Percentiles rank a stretch among this genome's conserved stretches.
These are phyloP conservation scores for Australoheros facetus DNA, from an alignment of 2,797 vertebrate genomes.

Conservation along the genomic window DNA sequence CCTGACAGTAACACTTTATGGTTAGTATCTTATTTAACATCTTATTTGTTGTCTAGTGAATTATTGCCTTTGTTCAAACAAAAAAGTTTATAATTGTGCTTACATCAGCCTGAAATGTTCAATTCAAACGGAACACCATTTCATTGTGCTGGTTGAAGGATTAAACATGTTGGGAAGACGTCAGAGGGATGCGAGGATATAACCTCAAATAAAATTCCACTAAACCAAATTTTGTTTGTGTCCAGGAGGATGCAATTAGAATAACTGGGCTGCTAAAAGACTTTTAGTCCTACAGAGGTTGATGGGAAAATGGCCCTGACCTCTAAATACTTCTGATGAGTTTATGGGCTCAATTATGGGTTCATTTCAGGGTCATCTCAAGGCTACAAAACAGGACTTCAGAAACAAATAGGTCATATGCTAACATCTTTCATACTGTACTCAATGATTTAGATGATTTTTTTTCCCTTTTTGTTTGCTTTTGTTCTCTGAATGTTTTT, in stretches of 20 bases:
- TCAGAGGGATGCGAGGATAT: background rate
- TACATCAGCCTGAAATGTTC: background rate
- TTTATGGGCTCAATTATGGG: background rate
- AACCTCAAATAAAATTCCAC: background rate
- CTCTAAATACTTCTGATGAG: background rate
- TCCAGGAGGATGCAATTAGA: background rate
- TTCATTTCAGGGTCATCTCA: background rate
- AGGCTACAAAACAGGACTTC: background rate
- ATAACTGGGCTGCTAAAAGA: background rate
- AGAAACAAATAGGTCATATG: background rate
- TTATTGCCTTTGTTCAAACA: background rate
- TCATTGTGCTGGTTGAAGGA: background rate
- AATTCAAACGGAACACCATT: background rate
- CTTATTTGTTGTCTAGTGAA: background rate
- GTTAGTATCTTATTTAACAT: background rate
- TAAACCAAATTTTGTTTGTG: background rate
- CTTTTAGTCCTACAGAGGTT: background rate
- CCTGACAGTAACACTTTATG: background rate
- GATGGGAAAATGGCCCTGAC: background rate
- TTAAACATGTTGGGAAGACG: background rate
- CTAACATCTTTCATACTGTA: too few species aligned
- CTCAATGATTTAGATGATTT: background rate
- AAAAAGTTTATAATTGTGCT: background rate
- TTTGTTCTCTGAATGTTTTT: too few species aligned
- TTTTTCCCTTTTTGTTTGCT: too few species aligned